Base-by-base conservation (phyloP, 2,888 invertebrate species). In the Eupithecia subfuscata region DNA sequence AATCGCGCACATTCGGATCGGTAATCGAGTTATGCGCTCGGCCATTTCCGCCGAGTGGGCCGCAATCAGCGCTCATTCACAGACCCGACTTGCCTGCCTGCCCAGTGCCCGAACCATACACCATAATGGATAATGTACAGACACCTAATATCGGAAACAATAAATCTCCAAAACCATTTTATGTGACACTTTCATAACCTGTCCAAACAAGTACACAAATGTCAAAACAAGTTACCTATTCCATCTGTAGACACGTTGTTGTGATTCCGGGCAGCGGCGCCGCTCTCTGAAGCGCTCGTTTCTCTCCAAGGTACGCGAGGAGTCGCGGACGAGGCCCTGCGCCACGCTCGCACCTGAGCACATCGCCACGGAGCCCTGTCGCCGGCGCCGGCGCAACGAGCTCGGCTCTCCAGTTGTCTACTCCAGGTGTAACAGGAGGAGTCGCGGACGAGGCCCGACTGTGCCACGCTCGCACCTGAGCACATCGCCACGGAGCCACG, bases 51-150 rank as follows among this genome's bases (percentile, higher is more conserved):
- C 80, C 79, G 78, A 77, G 75, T 75, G 9, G 56, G 56, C 12
- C 78, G 85, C 85, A 87, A 88, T 87, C 88, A 87, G 84, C 80
- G 82, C 83, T 77, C 85, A 86, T 88, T 87, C 86, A 87, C 81
- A 56, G 56, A 56, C 22, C 22, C 11, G n/a, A 52, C 52, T 1
- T 11, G 11, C 56, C 7, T 52, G 52, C 18, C n/a, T 52, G n/a
- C 2, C 7, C n/a, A 9, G 11, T 52, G n/a, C 2, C 7, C n/a
- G n/a, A 12, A 22, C 22, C 56, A 48, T 18, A 48, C 48, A 45
- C 18, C 4, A 30, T n/a, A 0, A 22, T 22, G n/a, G 56, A 11
- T n/a, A 4, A 56, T 52, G 56, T 22, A 56, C 4, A 56, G 22
- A 56, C 56, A 52, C 56, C 56, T n/a, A n/a, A 18, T 52, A 7